Evolutionary conservation across 2,113 vertebrate genomes (phyloP), one percentile per base, ranked within the genome.

Genomic region (Clarias macrocephalus): DNA sequence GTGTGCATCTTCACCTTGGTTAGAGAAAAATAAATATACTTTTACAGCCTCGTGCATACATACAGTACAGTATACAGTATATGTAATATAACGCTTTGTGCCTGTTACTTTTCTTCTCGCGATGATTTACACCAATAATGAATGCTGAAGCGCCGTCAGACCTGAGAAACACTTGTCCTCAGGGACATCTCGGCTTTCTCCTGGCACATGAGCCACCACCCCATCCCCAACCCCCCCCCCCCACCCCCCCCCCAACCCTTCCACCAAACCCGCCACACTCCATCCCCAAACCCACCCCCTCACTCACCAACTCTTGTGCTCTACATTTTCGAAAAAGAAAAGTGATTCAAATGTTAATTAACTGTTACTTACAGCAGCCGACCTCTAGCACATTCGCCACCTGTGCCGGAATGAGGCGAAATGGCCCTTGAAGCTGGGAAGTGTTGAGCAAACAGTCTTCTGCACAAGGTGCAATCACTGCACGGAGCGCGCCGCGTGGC

Each of bases 321-420:
- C 76, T 70, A 85, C 84, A 79, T 90, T 88, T 89, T 59, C 73
- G 70, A 89, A 90, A 92, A 90, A 83, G 68, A 79, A 90, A 89
- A 90, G 89, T 89, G 90, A 92, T 92, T 92, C 87, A 89, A 89
- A 93, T 93, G 92, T 92, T 93, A 93, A 93, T 92, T 90, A 92
- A 91, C 91, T 88, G 90, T 92, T 92, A 90, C 92, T 93, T 92
- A 90, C 90, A 92, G 89, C 88, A 87, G 82, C 23, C 90, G 86
- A 89, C 91, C 91, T 89, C 89, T 89, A 88, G 90, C 86, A 87
- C 90, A 88, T 92, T 92, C 86, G 90, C 91, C 92, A 93, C 91
- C 91, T 93, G 92, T 93, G 92, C 90, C 87, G 88, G 89, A 90
- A 91, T 88, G 90, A 89, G 86, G 83, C 88, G 84, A 90, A 91